A percentile compares a stretch with the other conserved stretches of the same genome.
Evolutionary conservation across 2,888 invertebrate genomes (phyloP).

Genomic region (Pterostichus madidus): DNA sequence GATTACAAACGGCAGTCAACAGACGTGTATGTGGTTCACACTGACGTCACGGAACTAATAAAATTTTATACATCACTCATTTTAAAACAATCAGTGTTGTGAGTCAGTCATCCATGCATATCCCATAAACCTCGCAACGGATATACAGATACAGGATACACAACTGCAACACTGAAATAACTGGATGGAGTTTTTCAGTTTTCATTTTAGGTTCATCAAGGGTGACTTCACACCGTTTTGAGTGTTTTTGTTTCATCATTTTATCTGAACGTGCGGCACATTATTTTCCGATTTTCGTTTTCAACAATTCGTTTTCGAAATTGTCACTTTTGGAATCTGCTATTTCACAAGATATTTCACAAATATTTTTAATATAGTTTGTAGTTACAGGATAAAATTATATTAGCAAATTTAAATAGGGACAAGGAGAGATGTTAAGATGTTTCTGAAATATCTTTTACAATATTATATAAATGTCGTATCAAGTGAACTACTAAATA

Average conservation of each 20-base stretch:
- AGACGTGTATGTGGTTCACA: constrained; percentile 51
- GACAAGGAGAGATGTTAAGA: no score
- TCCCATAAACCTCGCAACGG: constrained; percentile 25
- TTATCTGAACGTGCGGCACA: background rate
- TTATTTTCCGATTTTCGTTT: constrained; percentile 17
- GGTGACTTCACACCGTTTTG: constrained; percentile 11
- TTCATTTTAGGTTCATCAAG: constrained; percentile 30
- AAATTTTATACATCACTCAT: constrained; percentile 64
- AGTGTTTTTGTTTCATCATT: background rate
- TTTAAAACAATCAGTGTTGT: constrained; percentile 62
- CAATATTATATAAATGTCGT: no score
- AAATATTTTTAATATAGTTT: no score
- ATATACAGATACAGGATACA: background rate
- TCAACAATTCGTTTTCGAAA: background rate
- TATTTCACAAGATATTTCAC: background rate
- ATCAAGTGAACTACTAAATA: no score
- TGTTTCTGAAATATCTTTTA: no score
- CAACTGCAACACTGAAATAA: background rate
- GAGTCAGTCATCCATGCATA: constrained; percentile 9
- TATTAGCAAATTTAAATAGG: no score
- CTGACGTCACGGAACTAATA: constrained; percentile 63
- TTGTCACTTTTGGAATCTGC: background rate
- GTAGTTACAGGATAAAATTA: no score
- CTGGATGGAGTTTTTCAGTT: constrained; percentile 23
- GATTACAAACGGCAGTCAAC: constrained; percentile 54